A percentile compares a stretch with the other conserved stretches of the same genome.
These are phyloP conservation scores for Melanchra persicariae DNA, from an alignment of 2,888 invertebrate species.

Conservation along the genomic window DNA sequence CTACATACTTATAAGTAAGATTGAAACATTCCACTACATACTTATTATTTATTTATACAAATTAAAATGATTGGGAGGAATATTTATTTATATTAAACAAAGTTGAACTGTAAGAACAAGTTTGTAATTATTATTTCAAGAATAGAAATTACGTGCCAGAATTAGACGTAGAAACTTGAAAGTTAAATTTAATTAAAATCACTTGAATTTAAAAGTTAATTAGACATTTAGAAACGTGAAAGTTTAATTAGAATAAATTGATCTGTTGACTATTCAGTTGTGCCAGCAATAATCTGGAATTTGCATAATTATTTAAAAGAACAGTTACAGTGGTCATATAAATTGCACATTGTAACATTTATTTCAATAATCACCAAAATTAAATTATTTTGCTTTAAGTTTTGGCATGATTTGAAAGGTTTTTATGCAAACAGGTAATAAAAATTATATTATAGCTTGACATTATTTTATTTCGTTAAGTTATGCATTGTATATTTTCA, in stretches of 20 bases:
- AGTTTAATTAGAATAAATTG: slow-evolving; percentile 42
- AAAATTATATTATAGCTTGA: slow-evolving; percentile 41
- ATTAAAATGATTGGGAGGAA: slow-evolving; percentile 37
- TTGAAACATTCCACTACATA: slow-evolving; percentile 85
- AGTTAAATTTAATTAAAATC: not conserved
- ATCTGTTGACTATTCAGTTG: slow-evolving; percentile 60
- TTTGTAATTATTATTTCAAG: slow-evolving; percentile 43
- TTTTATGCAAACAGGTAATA: slow-evolving; percentile 30
- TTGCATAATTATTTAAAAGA: slow-evolving; percentile 52
- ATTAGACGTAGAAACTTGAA: slow-evolving; percentile 45
- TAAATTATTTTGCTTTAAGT: slow-evolving; percentile 20
- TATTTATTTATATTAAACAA: slow-evolving; percentile 32
- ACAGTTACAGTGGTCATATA: slow-evolving; percentile 15
- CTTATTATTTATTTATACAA: slow-evolving; percentile 56
- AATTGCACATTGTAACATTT: slow-evolving; percentile 33
- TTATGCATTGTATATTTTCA: slow-evolving; percentile 44
- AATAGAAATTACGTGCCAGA: slow-evolving; percentile 71
- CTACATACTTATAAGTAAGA: slow-evolving; percentile 84
- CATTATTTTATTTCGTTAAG: slow-evolving; percentile 43
- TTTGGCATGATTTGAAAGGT: slow-evolving; percentile 11
- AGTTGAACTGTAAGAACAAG: slow-evolving; percentile 42
- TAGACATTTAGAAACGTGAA: slow-evolving; percentile 9
- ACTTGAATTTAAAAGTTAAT: not conserved
- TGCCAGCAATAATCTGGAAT: slow-evolving; percentile 52
- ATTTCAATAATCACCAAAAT: slow-evolving; percentile 44